Evolutionary conservation across 2,888 invertebrate species (phyloP).

Genomic region (Nipponacmea schrenckii): DNA sequence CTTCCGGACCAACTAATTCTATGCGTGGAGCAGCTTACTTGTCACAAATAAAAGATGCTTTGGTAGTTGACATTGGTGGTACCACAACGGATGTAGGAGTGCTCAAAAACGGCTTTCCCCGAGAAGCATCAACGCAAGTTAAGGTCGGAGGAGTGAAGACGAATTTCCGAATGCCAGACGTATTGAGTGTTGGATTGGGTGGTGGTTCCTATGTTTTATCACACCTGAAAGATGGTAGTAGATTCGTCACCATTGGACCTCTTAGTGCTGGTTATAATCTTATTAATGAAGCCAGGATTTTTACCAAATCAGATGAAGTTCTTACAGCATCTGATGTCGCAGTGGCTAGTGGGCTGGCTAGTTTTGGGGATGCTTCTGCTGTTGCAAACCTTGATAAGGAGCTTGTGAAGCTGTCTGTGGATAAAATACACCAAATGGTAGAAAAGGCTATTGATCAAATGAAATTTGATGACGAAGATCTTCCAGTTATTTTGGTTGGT

Average conservation of each 20-base stretch:
- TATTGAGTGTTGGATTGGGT: conserved; percentile 61
- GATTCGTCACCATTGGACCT: conserved; percentile 52
- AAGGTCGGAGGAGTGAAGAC: conserved; percentile 58
- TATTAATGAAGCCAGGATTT: conserved; percentile 47
- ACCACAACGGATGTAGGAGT: conserved; percentile 63
- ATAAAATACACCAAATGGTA: conserved; percentile 45
- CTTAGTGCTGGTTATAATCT: conserved; percentile 61
- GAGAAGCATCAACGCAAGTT: conserved; percentile 53
- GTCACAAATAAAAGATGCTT: conserved; percentile 48
- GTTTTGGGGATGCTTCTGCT: conserved; percentile 38
- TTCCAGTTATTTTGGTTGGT: conserved; percentile 59
- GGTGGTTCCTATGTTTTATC: conserved; percentile 60
- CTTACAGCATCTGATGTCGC: conserved; percentile 63
- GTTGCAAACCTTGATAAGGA: conserved; percentile 36
- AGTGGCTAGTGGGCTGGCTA: conserved; percentile 50
- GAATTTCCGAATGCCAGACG: conserved; percentile 64
- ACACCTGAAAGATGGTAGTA: neutral
- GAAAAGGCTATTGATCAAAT: conserved; percentile 54
- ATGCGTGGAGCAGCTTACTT: conserved; percentile 64
- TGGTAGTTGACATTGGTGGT: conserved; percentile 65
- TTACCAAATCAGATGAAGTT: conserved; percentile 32
- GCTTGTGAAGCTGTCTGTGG: conserved; percentile 36
- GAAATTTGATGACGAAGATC: conserved; percentile 42
- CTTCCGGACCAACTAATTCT: conserved; percentile 66
- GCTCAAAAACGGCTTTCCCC: conserved; percentile 57